phyloP scores from a whole-genome alignment of 1,140 invertebrate genomes.

The Sesamia nonagrioides region DNA sequence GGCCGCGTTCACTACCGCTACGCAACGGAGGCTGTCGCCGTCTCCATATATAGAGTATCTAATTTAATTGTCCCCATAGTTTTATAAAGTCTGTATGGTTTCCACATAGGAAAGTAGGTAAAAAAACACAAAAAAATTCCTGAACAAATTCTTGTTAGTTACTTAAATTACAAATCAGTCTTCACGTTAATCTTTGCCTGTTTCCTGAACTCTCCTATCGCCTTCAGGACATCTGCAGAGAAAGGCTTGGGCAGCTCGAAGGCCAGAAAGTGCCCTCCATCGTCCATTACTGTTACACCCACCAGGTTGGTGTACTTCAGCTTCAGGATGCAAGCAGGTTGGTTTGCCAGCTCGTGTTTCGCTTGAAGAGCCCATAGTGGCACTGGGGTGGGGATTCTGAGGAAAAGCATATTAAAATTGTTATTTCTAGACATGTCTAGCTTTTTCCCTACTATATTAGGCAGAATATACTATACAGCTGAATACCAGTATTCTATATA shows the following conservation, averaged over 20 bases:
- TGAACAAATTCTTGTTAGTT: too few relatives aligned
- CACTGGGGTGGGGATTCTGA: constrained; percentile 86
- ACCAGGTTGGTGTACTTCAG: constrained; percentile 87
- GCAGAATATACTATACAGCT: too few relatives aligned
- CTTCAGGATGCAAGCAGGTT: constrained; percentile 83
- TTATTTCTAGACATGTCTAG: too few relatives aligned
- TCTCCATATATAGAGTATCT: too few relatives aligned
- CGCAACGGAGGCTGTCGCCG: too few relatives aligned
- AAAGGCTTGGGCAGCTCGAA: constrained; percentile 89
- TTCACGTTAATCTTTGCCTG: constrained; percentile 58
- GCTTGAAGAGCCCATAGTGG: constrained; percentile 88
- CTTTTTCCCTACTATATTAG: too few relatives aligned
- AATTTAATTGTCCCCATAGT: too few relatives aligned
- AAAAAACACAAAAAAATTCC: too few relatives aligned
- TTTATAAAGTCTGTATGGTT: too few relatives aligned
- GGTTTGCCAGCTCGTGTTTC: constrained; percentile 87
- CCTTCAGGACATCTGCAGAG: constrained; percentile 87
- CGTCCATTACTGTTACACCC: constrained; percentile 84
- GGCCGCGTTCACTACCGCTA: too few relatives aligned
- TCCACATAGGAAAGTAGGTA: too few relatives aligned
- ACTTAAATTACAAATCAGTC: constrained; percentile 66
- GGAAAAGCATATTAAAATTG: constrained; percentile 57
- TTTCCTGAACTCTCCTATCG: constrained; percentile 62
- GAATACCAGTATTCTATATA: too few relatives aligned
- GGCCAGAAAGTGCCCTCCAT: constrained; percentile 94